phyloP scores from a whole-genome alignment of 1,140 invertebrate genomes.

The Yoshiicerus persimilis region DNA sequence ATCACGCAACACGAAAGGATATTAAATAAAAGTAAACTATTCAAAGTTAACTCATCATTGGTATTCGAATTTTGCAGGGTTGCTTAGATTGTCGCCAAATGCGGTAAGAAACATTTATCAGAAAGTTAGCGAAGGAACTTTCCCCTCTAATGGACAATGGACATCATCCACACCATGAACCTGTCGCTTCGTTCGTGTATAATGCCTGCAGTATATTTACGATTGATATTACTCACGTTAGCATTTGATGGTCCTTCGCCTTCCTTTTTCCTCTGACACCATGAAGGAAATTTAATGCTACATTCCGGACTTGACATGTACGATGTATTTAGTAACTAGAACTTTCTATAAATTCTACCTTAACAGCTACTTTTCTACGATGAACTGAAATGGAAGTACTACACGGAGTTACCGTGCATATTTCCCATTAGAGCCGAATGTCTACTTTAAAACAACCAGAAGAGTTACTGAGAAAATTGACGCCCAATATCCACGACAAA shows the following conservation, averaged over 20 bases:
- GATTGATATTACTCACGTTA: constrained; percentile 13
- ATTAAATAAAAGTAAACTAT: too few species aligned
- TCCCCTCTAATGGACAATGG: not conserved
- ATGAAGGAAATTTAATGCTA: not conserved
- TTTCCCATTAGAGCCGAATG: too few species aligned
- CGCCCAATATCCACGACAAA: not conserved
- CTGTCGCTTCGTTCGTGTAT: not conserved
- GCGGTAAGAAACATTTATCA: not conserved
- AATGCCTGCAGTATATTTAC: not conserved
- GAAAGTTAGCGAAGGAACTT: not conserved
- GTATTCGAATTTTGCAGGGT: too few species aligned
- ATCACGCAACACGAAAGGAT: too few species aligned
- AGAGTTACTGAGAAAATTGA: not conserved
- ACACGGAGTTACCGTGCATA: not conserved
- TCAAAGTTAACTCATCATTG: too few species aligned
- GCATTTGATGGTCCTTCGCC: not conserved
- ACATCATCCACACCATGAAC: not conserved
- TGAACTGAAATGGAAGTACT: not conserved
- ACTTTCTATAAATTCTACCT: not conserved
- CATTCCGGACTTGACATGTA: not conserved
- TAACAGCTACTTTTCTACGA: not conserved
- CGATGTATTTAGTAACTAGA: not conserved
- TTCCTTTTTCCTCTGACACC: not conserved
- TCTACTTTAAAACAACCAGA: not conserved
- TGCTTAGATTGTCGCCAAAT: not conserved